Base-by-base conservation (phyloP, 2,888 invertebrate genomes). In the Cerceris ruficornis region DNA sequence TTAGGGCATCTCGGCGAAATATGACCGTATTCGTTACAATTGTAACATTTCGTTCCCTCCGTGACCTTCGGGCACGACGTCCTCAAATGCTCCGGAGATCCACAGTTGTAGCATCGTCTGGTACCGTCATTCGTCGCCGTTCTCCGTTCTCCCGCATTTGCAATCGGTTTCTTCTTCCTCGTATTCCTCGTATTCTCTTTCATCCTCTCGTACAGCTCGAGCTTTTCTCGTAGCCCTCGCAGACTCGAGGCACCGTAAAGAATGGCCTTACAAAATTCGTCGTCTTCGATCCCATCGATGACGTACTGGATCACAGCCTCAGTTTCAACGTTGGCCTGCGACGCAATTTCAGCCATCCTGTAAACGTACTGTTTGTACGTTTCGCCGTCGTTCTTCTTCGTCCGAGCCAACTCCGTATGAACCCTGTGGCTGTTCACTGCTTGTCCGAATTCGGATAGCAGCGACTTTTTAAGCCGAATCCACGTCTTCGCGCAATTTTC, bases 351-450 rank as follows among this genome's bases (percentile, higher is more conserved):
- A 28, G 55, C n/a, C 57, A 74, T 59, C n/a, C 42, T 46, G 41
- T 62, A 74, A 11, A 68, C n/a, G 42, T 74, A 74, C 49, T 61
- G 61, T 17, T 69, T 50, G 39, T 60, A 39, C 9, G 59, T 69
- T 60, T 75, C 75, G 39, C 65, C 60, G 7, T 41, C 2, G 50
- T 59, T 69, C n/a, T 60, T 65, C 42, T 65, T 69, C 28, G 41
- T 41, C 8, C 15, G 11, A 7, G 55, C 17, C 9, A 74, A 46
- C 43, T 68, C 43, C 28, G 41, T 17, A 55, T 68, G 68, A n/a
- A 74, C 50, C 15, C 60, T 42, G 11, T 55, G 39, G 28, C 68
- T 74, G 28, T 57, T 64, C 7, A 64, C 42, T 17, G 57, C 62
- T 15, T 42, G 55, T 42, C 57, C n/a, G 42, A 74, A 74, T 55